Evolutionary conservation across 2,797 vertebrate species (phyloP).

Genomic region (Phaenicophaeus curvirostris): DNA sequence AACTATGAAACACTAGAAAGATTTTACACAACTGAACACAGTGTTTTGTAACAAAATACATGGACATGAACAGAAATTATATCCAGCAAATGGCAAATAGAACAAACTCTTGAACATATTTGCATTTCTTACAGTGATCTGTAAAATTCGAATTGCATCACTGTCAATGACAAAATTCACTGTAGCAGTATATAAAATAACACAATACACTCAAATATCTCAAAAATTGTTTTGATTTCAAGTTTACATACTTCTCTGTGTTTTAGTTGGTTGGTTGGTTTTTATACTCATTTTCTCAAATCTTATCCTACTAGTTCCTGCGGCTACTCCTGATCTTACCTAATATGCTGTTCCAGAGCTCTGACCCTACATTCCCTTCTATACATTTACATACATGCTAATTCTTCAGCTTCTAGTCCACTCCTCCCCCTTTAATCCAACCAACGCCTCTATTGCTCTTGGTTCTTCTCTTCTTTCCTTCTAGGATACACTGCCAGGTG

Average conservation of each 20-base stretch:
- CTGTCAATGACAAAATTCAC: not conserved
- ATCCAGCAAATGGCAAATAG: not conserved
- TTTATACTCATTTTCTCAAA: not conserved
- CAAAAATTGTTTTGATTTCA: not conserved
- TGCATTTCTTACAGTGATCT: not conserved
- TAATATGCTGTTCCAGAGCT: not conserved
- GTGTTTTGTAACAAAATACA: not conserved
- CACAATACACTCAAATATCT: rapidly evolving
- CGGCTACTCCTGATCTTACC: not conserved
- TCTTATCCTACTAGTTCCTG: not conserved
- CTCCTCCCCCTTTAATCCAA: not conserved
- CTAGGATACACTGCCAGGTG: not conserved
- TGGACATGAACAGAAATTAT: not conserved
- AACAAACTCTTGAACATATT: not conserved
- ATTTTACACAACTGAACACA: not conserved
- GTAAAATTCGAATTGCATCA: not conserved
- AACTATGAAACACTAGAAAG: not conserved
- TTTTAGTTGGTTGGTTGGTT: not conserved
- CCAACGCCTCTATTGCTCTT: not conserved
- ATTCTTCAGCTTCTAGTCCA: not conserved
- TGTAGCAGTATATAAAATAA: not conserved
- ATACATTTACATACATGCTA: not conserved
- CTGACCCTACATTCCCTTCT: not conserved
- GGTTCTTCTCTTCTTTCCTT: not conserved
- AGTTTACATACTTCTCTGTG: not conserved